Conservation (phyloP, 2,888 invertebrate species). For the Lordiphosa fenestrarum region DNA sequence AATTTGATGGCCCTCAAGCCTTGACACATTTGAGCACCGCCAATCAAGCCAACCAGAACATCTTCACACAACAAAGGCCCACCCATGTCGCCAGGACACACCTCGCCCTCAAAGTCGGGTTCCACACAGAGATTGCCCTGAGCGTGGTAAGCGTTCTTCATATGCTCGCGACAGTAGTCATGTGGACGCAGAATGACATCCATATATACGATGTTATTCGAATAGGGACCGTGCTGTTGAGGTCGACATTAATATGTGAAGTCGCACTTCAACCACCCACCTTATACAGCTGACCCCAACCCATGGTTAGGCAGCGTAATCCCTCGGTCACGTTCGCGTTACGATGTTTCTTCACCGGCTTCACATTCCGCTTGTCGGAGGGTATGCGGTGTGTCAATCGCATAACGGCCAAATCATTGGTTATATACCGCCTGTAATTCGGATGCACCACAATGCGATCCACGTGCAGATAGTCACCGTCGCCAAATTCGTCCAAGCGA, state of each 20-base stretch:
- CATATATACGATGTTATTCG: constrained; percentile 45
- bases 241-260: not conserved
- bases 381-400: constrained; percentile 30
- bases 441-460: constrained; percentile 43
- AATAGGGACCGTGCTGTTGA: constrained; percentile 50
- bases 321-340: not conserved
- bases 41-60: constrained; percentile 38
- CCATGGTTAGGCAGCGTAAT: constrained; percentile 38
- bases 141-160: not conserved
- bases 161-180: constrained; percentile 5
- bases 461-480: constrained; percentile 20
- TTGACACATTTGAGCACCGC: constrained; percentile 35
- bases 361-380: constrained; percentile 13
- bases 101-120: constrained; percentile 15
- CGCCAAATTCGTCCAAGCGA: constrained; percentile 7
- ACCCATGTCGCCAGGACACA: constrained; percentile 55
- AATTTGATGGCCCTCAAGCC: constrained; percentile 38
- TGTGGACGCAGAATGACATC: constrained; percentile 17
- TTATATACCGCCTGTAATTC: constrained; percentile 33
- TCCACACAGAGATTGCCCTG: constrained; percentile 29
- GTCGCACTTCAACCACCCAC: constrained; percentile 11
- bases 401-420: constrained; percentile 43
- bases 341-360: constrained; percentile 24
- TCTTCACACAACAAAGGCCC: constrained; percentile 43
- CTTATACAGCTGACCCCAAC: constrained; percentile 57